Base-by-base conservation (phyloP, 2,797 vertebrate genomes). In the Emys orbicularis region DNA sequence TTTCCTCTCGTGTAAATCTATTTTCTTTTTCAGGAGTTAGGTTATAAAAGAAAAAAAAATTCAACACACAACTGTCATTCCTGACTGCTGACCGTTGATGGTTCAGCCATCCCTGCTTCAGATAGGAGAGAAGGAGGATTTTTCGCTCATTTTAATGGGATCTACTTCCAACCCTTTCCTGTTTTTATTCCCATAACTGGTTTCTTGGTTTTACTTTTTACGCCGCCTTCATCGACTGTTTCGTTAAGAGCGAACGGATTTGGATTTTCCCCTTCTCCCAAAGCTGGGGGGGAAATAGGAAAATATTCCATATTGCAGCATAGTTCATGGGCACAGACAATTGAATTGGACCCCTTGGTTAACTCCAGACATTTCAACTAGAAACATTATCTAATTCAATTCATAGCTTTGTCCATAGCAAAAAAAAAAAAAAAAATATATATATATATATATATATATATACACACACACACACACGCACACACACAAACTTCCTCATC, bases 1-100 rank as follows among this genome's bases (percentile, higher is more conserved):
- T 90, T 81, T 27, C 81, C 81, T 6, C 83, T 95, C 59, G 82
- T 84, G 91, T 85, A 53, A 61, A 88, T 91, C 96, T 92, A 47
- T 10, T 6, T 47, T 94, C 91, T 91, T n/a, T 72, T 88, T 87
- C 82, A 37, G 87, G 90, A 88, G 83, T n/a, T 91, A 86, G 90
- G 13, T 92, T 94, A 88, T 91, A 86, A 90, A 95, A 72, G 87
- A 68, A 84, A 89, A 86, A 68, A 12, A 57, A 61, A 65, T 41
- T 68, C 8, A 1, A 27, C 80, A 13, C 1, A 2, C 4, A 12
- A 13, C 47, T n/a, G 74, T 74, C 4, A 10, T 84, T n/a, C 81
- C 92, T 31, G 41, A 77, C 82, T n/a, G 81, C 86, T 84, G 49
- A 25, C 37, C 1, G 31, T 85, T 79, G 31, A 84, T 23, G 6